Evolutionary conservation across 2,113 vertebrate genomes (phyloP).

Genomic region (Xiphophorus couchianus): DNA sequence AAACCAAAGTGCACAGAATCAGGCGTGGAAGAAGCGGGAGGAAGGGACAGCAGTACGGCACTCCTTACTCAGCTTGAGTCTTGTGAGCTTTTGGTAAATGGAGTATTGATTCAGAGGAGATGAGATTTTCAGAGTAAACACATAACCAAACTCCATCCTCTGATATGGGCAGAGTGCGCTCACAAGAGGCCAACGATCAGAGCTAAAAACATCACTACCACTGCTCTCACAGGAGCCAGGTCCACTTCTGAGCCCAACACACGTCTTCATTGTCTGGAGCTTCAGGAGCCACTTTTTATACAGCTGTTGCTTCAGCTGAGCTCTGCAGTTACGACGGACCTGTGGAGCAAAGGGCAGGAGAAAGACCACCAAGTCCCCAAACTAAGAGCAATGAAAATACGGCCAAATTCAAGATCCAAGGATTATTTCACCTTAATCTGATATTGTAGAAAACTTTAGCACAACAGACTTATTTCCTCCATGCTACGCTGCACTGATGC

Average conservation of each 20-base stretch:
- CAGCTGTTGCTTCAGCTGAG: background rate
- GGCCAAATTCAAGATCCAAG: background rate
- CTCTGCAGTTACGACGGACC: background rate
- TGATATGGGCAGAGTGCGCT: constrained; percentile 24
- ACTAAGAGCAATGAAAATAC: background rate
- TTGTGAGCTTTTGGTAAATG: constrained; percentile 61
- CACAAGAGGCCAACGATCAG: constrained; percentile 32
- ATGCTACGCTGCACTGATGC: too few relatives aligned
- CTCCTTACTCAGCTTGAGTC: constrained; percentile 26
- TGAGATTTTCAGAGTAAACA: constrained; percentile 72
- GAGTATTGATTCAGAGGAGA: constrained; percentile 72
- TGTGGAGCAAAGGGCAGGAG: background rate
- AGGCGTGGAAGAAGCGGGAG: background rate
- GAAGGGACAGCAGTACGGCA: constrained; percentile 4
- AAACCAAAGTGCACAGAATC: background rate
- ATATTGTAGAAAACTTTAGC: too few relatives aligned
- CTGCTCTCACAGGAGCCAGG: background rate
- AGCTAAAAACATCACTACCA: constrained; percentile 17
- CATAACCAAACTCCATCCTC: constrained; percentile 51
- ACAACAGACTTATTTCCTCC: too few relatives aligned
- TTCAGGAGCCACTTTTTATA: constrained; percentile 9
- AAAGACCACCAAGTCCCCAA: background rate
- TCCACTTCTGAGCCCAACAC: background rate
- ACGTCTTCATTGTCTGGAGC: constrained; percentile 16
- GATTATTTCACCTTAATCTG: too few relatives aligned